Evolutionary conservation across 2,888 invertebrate species (phyloP).

Genomic region (Plagodis pulveraria): DNA sequence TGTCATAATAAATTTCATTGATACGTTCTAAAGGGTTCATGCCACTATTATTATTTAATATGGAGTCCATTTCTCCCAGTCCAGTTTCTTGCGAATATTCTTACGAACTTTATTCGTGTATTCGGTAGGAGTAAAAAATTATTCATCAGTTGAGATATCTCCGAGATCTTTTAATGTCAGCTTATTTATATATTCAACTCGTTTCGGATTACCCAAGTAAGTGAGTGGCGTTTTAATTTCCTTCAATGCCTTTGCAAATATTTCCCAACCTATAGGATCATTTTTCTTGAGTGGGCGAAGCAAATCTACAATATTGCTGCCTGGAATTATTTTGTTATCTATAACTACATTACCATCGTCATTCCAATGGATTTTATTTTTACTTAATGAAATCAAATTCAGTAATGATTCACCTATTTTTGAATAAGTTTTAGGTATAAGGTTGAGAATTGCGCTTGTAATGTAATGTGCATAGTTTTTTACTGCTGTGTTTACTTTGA

Average conservation of each 20-base stretch:
- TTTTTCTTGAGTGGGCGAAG: too few relatives aligned
- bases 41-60: constrained; percentile 32
- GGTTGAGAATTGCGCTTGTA: constrained; percentile 15
- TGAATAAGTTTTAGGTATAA: constrained; percentile 29
- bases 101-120: too few relatives aligned
- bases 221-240: too few relatives aligned
- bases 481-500: neutral
- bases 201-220: too few relatives aligned
- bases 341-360: constrained; percentile 35
- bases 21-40: constrained; percentile 13
- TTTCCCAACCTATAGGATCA: too few relatives aligned
- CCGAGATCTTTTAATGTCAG: too few relatives aligned
- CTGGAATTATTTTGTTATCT: constrained; percentile 28
- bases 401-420: constrained; percentile 35
- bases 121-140: too few relatives aligned
- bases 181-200: too few relatives aligned
- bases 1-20: constrained; percentile 38
- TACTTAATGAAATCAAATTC: constrained; percentile 16
- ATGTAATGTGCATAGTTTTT: constrained; percentile 21
- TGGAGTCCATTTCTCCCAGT: constrained; percentile 31
- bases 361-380: constrained; percentile 30
- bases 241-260: too few relatives aligned
- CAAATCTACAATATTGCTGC: neutral
- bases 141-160: too few relatives aligned
- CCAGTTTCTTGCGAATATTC: too few relatives aligned